phyloP scores from a whole-genome alignment of 2,888 invertebrate species.

The Dynastes hyllus region DNA sequence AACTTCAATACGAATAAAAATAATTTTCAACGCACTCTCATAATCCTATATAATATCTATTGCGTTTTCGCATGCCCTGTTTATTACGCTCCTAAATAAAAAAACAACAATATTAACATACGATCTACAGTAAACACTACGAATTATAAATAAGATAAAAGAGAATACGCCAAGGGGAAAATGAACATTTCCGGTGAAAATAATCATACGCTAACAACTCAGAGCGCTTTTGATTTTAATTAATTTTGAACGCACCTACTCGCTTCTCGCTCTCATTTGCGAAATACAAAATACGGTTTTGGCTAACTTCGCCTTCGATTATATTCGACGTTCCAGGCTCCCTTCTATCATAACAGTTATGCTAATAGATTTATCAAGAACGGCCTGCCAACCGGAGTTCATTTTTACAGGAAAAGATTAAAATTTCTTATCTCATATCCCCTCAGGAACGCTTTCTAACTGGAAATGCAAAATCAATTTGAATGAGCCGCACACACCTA shows the following conservation, averaged over 20 bases:
- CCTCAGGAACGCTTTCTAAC: constrained; percentile 29
- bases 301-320: constrained; percentile 28
- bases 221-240: constrained; percentile 34
- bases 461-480: constrained; percentile 52
- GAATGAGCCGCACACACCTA: constrained; percentile 34
- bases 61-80: too few relatives aligned
- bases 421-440: constrained; percentile 50
- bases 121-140: background rate
- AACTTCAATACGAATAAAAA: too few relatives aligned
- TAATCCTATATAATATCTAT: too few relatives aligned
- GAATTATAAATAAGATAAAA: background rate
- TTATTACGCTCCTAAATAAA: too few relatives aligned
- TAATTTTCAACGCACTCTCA: too few relatives aligned
- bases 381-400: constrained; percentile 7
- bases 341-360: constrained; percentile 44
- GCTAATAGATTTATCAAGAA: constrained; percentile 47
- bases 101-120: background rate
- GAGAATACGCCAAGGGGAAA: background rate
- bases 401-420: constrained; percentile 46
- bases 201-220: constrained; percentile 5
- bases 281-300: constrained; percentile 39
- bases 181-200: background rate
- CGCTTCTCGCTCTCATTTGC: background rate
- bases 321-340: constrained; percentile 12
- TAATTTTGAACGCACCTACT: constrained; percentile 39